Percentiles rank a stretch among this genome's conserved stretches.
phyloP scores from a whole-genome alignment of 2,888 invertebrate genomes.

The Glyphotaelius pellucidus region DNA sequence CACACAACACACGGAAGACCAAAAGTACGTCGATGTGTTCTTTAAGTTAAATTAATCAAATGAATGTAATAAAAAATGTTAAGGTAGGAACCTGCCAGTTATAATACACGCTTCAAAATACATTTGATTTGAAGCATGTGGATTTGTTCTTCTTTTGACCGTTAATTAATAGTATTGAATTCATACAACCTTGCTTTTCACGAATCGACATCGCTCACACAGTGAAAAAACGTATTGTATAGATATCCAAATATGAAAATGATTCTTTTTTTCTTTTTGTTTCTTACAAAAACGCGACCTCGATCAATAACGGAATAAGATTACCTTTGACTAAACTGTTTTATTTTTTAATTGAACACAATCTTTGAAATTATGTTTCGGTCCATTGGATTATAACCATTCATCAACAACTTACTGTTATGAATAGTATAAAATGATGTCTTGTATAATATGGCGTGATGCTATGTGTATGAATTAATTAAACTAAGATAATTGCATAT shows the following conservation, averaged over 20 bases:
- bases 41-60: neutral
- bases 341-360: slow-evolving; percentile 51
- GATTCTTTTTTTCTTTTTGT: slow-evolving; percentile 12
- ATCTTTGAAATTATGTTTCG: neutral
- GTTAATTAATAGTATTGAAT: slow-evolving; percentile 41
- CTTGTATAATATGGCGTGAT: neutral
- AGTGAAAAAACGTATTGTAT: slow-evolving; percentile 39
- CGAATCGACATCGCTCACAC: slow-evolving; percentile 35
- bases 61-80: neutral
- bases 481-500: slow-evolving; percentile 39
- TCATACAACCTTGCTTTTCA: slow-evolving; percentile 43
- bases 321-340: slow-evolving; percentile 46
- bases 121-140: neutral
- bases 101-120: neutral
- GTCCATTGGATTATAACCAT: neutral
- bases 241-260: slow-evolving; percentile 19
- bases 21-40: neutral
- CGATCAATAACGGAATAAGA: slow-evolving; percentile 35
- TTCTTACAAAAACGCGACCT: slow-evolving; percentile 40
- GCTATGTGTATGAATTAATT: slow-evolving; percentile 21
- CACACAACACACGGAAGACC: neutral
- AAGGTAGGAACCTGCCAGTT: neutral
- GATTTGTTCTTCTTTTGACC: slow-evolving; percentile 19
- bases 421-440: slow-evolving; percentile 12
- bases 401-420: neutral